A percentile compares a stretch with the other conserved stretches of the same genome.
Evolutionary conservation across 2,113 vertebrate genomes (phyloP).

Genomic region (Taxidea taxus): DNA sequence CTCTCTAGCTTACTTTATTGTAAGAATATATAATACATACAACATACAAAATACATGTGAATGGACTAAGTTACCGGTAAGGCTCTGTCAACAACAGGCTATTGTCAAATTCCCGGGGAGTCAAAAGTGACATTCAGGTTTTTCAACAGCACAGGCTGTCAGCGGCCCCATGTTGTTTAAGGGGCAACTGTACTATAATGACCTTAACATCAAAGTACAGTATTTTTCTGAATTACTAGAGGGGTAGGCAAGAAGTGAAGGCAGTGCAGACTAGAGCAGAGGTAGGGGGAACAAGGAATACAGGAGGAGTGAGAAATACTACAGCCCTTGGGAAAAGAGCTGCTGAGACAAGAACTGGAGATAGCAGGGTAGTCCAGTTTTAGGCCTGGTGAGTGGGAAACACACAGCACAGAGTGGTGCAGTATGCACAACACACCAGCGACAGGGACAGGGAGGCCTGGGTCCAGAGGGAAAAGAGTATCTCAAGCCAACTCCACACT

Average conservation of each 20-base stretch:
- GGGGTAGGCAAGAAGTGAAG: background rate
- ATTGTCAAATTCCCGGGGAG: background rate
- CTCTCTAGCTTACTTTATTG: background rate
- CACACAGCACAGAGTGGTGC: background rate
- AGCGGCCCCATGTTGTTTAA: background rate
- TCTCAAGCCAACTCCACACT: background rate
- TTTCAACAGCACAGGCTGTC: background rate
- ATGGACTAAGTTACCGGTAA: background rate
- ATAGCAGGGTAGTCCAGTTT: background rate
- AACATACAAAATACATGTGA: background rate
- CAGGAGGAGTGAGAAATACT: background rate
- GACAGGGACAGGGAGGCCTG: background rate
- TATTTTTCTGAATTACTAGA: background rate
- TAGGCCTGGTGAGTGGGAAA: background rate
- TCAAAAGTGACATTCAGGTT: background rate
- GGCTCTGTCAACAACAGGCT: background rate
- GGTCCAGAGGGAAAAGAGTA: background rate
- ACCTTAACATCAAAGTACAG: background rate
- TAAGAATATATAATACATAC: background rate
- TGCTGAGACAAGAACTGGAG: background rate
- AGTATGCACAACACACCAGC: background rate
- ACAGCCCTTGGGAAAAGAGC: background rate
- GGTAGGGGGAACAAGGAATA: background rate
- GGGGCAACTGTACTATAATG: background rate
- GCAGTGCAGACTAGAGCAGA: background rate